Conservation (phyloP, 2,797 vertebrate genomes). For the Notamacropus eugenii region DNA sequence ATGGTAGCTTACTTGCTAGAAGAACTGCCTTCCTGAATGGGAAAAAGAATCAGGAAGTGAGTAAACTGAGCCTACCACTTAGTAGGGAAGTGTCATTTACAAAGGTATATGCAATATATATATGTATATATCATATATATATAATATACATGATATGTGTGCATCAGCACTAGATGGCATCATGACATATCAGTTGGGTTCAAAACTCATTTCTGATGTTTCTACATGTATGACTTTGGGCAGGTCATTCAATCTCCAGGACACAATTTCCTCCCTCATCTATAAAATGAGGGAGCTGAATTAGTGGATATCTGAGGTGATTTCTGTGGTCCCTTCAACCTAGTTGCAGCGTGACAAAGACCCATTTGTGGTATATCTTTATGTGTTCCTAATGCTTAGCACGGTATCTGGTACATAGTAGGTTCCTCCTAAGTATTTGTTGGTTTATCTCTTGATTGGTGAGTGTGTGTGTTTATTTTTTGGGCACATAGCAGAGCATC, state of each 20-base stretch:
- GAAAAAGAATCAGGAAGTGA: neutral
- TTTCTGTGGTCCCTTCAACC: neutral
- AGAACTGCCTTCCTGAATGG: neutral
- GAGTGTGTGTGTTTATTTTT: neutral
- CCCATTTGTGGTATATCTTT: neutral
- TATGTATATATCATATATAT: too few species aligned
- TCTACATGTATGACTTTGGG: neutral
- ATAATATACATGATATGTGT: too few species aligned
- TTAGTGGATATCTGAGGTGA: neutral
- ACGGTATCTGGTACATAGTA: neutral
- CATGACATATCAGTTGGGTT: neutral
- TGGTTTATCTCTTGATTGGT: neutral
- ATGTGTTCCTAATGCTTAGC: neutral
- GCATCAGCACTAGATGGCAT: neutral
- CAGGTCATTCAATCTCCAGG: neutral
- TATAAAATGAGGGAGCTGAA: neutral
- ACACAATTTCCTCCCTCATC: neutral
- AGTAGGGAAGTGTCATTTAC: too few species aligned
- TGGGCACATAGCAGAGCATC: neutral
- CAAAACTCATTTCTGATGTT: neutral
- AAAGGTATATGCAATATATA: too few species aligned
- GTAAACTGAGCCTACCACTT: neutral
- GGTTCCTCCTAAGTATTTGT: neutral
- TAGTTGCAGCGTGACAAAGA: neutral
- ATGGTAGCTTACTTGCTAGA: neutral